Evolutionary conservation across 2,888 invertebrate genomes (phyloP).

Genomic region (Palloptera scutellata): DNA sequence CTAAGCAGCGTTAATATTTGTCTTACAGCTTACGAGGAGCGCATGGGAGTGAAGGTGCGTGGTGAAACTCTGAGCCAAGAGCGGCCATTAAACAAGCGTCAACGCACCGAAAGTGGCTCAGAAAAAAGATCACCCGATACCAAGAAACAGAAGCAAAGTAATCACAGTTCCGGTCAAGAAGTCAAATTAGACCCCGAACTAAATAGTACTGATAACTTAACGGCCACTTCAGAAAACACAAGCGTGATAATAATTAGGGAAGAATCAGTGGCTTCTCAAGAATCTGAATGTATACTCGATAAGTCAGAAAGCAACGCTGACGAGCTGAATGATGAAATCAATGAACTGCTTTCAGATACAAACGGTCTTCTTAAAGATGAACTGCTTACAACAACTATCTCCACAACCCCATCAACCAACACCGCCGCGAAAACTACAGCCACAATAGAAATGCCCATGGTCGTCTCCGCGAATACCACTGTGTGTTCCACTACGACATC

Average conservation of each 20-base stretch:
- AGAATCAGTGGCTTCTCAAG: background rate
- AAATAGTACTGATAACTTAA: constrained; percentile 1
- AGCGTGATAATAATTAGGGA: constrained; percentile 16
- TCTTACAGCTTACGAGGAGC: constrained; percentile 78
- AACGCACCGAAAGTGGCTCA: constrained; percentile 71
- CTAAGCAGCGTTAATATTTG: constrained; percentile 81
- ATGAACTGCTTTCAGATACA: constrained; percentile 44
- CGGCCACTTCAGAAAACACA: background rate
- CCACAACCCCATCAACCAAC: constrained; percentile 1
- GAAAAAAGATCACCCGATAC: constrained; percentile 66
- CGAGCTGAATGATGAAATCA: constrained; percentile 55
- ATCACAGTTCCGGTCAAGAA: constrained; percentile 29
- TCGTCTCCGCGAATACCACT: background rate
- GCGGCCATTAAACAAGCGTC: constrained; percentile 58
- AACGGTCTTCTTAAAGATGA: constrained; percentile 14
- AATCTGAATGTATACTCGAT: constrained; percentile 13
- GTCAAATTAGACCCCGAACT: constrained; percentile 30
- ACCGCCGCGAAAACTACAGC: background rate
- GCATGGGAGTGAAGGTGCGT: constrained; percentile 70
- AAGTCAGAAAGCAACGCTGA: constrained; percentile 48
- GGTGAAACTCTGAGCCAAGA: constrained; percentile 63
- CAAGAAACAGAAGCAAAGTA: constrained; percentile 63
- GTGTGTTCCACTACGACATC: constrained; percentile 21
- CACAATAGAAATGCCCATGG: background rate
- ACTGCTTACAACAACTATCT: constrained; percentile 8